These are phyloP conservation scores for Hoplodrina blanda DNA, from an alignment of 2,888 invertebrate species.

Conservation along the genomic window DNA sequence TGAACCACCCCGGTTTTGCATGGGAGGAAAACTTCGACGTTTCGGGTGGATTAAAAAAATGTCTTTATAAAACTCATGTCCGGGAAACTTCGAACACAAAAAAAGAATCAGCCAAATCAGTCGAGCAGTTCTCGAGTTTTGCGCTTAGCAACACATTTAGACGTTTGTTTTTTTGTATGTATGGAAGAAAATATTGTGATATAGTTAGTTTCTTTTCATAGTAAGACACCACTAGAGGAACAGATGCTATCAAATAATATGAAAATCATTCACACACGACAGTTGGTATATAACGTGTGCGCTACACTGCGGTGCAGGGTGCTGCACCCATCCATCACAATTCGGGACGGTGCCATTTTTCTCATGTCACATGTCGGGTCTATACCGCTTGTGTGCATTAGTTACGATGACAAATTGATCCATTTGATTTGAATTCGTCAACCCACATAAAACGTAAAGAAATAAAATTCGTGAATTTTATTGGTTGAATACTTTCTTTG, in stretches of 20 bases:
- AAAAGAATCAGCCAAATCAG: too few relatives aligned
- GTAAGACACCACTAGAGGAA: background rate
- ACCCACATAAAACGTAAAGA: background rate
- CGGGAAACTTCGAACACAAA: too few relatives aligned
- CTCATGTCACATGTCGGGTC: constrained; percentile 37
- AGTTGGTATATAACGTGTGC: constrained; percentile 8
- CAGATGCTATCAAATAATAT: background rate
- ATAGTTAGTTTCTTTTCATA: background rate
- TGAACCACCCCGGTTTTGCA: too few relatives aligned
- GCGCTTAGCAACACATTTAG: too few relatives aligned
- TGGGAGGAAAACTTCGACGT: too few relatives aligned
- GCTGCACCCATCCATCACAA: constrained; percentile 46
- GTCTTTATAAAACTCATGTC: too few relatives aligned
- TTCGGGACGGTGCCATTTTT: constrained; percentile 35
- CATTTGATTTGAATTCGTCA: constrained; percentile 37
- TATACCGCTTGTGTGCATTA: constrained; percentile 34
- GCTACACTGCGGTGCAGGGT: constrained; percentile 24
- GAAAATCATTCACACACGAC: background rate
- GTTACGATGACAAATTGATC: constrained; percentile 52
- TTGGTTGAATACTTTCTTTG: background rate
- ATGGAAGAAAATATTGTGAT: too few relatives aligned
- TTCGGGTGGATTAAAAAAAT: too few relatives aligned
- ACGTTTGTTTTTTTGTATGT: too few relatives aligned
- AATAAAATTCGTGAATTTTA: background rate
- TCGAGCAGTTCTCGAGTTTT: too few relatives aligned